Percentiles rank a stretch among this genome's conserved stretches.
phyloP scores from a whole-genome alignment of 2,113 vertebrate genomes.

The Leiothrix lutea region DNA sequence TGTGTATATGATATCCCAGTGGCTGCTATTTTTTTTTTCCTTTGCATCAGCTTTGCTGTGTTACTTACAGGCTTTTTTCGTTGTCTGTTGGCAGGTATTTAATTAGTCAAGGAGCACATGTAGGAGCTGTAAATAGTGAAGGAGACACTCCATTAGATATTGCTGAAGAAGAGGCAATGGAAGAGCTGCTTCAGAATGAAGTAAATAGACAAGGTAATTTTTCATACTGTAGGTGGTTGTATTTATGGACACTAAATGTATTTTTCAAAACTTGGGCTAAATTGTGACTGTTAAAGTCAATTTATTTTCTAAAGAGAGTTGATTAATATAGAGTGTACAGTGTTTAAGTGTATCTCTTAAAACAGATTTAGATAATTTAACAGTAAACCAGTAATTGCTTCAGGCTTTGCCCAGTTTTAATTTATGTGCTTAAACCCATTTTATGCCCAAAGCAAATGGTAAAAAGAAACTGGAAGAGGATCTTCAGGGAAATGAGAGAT shows the following conservation, averaged over 20 bases:
- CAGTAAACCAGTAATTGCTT: background rate
- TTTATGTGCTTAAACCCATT: background rate
- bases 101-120: slow-evolving; percentile 91
- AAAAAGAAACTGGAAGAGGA: background rate
- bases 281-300: background rate
- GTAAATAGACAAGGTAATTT: slow-evolving; percentile 93
- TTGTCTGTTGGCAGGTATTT: slow-evolving; percentile 84
- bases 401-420: background rate
- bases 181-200: slow-evolving; percentile 97
- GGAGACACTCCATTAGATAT: slow-evolving; percentile 98
- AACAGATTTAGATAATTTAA: background rate
- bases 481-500: background rate
- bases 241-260: background rate
- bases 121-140: slow-evolving; percentile 98
- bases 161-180: slow-evolving; percentile 97
- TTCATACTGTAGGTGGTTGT: background rate
- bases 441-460: background rate
- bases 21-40: background rate
- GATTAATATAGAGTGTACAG: background rate
- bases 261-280: background rate
- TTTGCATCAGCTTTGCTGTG: background rate
- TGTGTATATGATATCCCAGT: background rate
- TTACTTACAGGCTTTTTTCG: background rate
- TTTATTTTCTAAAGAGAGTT: background rate
- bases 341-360: background rate